These are phyloP conservation scores for Scarus forsteni DNA, from an alignment of 2,797 vertebrate genomes.

Conservation along the genomic window DNA sequence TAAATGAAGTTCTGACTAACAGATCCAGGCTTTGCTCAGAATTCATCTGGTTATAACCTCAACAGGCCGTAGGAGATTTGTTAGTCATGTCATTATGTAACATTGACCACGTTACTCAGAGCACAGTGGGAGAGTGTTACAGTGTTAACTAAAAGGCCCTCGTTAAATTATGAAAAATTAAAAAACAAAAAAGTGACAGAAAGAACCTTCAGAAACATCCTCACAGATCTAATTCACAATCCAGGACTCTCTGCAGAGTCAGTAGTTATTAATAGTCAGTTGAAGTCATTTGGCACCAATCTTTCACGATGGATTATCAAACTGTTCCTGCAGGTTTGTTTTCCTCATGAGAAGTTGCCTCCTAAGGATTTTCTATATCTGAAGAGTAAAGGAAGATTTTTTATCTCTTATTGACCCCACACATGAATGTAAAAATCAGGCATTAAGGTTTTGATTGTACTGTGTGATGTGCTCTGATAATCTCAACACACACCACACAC, in stretches of 20 bases:
- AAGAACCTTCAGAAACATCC: slow-evolving; percentile 4
- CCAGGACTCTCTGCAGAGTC: slow-evolving; percentile 49
- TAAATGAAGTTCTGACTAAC: not conserved
- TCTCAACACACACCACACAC: no score
- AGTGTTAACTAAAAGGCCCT: no score
- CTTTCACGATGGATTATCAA: slow-evolving; percentile 31
- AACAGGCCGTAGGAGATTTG: no score
- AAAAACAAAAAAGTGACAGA: not conserved
- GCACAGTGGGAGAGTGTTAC: no score
- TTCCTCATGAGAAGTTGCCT: slow-evolving; percentile 13
- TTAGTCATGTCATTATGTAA: no score
- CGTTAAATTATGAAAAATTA: not conserved
- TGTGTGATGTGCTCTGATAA: no score
- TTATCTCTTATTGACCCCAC: no score
- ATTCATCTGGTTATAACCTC: not conserved
- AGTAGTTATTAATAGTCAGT: slow-evolving; percentile 59
- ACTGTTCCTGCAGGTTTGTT: slow-evolving; percentile 36
- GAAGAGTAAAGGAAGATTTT: no score
- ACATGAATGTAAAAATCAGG: no score
- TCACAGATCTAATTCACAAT: slow-evolving; percentile 54
- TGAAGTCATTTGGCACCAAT: slow-evolving; percentile 40
- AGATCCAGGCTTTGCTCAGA: slow-evolving; percentile 2
- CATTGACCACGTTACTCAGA: no score
- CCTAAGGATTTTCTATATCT: no score
- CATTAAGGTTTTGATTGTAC: no score